Percentiles rank a stretch among this genome's conserved stretches.
Conservation (phyloP, 2,797 vertebrate species). For the Pitangus sulphuratus region DNA sequence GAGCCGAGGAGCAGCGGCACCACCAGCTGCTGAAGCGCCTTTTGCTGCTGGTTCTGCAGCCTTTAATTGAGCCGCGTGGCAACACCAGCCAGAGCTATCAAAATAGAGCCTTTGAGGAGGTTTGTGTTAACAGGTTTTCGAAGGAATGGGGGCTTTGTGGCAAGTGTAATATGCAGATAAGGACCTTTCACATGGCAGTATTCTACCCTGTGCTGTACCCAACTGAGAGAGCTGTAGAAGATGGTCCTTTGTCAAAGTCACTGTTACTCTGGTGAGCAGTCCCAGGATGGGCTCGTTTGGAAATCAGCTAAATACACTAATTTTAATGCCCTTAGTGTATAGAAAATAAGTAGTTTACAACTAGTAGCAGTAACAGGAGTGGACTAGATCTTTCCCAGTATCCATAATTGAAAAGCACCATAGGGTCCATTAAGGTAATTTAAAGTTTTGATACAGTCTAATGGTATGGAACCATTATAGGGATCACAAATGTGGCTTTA, state of each 20-base stretch:
- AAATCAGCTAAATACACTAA: slow-evolving; percentile 45
- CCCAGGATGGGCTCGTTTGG: not conserved
- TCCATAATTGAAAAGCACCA: slow-evolving; percentile 42
- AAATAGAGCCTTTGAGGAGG: slow-evolving; percentile 74
- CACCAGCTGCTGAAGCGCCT: slow-evolving; percentile 38
- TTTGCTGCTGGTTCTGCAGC: slow-evolving; percentile 66
- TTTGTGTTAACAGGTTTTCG: slow-evolving; percentile 55
- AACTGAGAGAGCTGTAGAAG: not conserved
- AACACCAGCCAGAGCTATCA: slow-evolving; percentile 68
- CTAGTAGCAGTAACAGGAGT: slow-evolving; percentile 29
- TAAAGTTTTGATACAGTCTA: slow-evolving; percentile 59
- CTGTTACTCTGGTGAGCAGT: not conserved
- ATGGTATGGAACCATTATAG: slow-evolving; percentile 61
- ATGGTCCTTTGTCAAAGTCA: not conserved
- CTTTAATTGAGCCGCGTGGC: slow-evolving; percentile 71
- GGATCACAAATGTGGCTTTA: slow-evolving; percentile 41
- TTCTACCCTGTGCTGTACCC: not conserved
- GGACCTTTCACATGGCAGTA: not conserved
- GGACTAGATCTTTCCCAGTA: slow-evolving; percentile 32
- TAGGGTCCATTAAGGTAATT: slow-evolving; percentile 71
- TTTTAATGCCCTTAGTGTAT: slow-evolving; percentile 14
- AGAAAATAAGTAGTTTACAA: slow-evolving; percentile 49
- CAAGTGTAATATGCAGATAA: not conserved
- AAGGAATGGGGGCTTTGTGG: slow-evolving; percentile 53
- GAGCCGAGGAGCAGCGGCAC: slow-evolving; percentile 5